Conservation (phyloP, 2,113 vertebrate species). For the Hippopotamus amphibius region DNA sequence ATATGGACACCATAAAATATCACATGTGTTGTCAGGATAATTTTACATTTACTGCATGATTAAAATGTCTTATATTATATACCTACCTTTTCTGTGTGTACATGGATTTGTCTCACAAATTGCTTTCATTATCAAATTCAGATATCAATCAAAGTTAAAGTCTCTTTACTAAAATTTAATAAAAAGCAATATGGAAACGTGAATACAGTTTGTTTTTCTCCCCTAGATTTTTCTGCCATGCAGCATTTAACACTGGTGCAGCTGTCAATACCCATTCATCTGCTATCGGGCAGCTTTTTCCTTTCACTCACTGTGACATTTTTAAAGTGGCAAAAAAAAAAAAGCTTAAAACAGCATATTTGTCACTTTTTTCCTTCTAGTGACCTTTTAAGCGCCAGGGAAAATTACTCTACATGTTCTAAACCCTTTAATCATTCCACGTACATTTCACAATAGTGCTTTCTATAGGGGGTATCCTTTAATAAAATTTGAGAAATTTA, state of each 20-base stretch:
- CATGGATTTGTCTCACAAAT: conserved; percentile 65
- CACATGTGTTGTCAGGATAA: conserved; percentile 81
- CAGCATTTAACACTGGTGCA: conserved; percentile 79
- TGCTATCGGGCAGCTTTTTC: conserved; percentile 83
- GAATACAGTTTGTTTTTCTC: conserved; percentile 82
- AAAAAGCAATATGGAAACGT: conserved; percentile 81
- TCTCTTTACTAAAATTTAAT: conserved; percentile 70
- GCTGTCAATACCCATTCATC: conserved; percentile 85
- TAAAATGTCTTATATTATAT: conserved; percentile 73
- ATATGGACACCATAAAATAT: conserved; percentile 83
- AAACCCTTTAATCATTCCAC: conserved; percentile 80
- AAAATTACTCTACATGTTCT: conserved; percentile 85
- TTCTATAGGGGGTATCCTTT: conserved; percentile 75
- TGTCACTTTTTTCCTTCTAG: conserved; percentile 84
- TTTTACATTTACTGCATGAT: conserved; percentile 78
- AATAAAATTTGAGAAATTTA: conserved; percentile 84
- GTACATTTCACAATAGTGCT: conserved; percentile 77
- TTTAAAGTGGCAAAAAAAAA: conserved; percentile 86
- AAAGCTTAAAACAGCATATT: conserved; percentile 83
- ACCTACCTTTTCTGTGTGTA: conserved; percentile 61
- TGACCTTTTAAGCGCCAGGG: conserved; percentile 83
- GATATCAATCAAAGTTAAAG: conserved; percentile 69
- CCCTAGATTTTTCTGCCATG: conserved; percentile 79
- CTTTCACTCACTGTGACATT: conserved; percentile 86
- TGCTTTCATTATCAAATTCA: conserved; percentile 76